These are phyloP conservation scores for Zaprionus capensis DNA, from an alignment of 1,140 invertebrate species.

Conservation along the genomic window DNA sequence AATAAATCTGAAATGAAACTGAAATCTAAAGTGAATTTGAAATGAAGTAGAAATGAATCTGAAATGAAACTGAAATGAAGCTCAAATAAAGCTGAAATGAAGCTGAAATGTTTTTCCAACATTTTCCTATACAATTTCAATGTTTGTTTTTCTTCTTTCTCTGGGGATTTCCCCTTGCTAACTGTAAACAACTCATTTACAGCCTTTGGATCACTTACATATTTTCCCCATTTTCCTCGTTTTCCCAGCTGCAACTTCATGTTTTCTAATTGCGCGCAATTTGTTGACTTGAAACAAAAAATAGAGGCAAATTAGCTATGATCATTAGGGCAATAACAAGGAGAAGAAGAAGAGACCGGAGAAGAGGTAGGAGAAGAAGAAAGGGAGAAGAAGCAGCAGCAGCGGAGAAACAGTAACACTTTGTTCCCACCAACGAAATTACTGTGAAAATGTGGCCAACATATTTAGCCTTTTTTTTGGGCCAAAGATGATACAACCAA, in stretches of 20 bases:
- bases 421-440: constrained; percentile 64
- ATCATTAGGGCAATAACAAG: constrained; percentile 58
- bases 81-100: too few relatives aligned
- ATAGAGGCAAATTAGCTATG: constrained; percentile 65
- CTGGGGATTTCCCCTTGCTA: constrained; percentile 6
- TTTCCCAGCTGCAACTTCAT: constrained; percentile 41
- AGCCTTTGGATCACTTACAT: constrained; percentile 41
- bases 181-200: constrained; percentile 52
- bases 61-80: too few relatives aligned
- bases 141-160: too few relatives aligned
- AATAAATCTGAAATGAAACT: too few relatives aligned
- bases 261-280: constrained; percentile 74
- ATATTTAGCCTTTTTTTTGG: constrained; percentile 4
- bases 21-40: too few relatives aligned
- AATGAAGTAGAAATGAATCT: too few relatives aligned
- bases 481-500: constrained; percentile 23
- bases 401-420: constrained; percentile 39
- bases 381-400: background rate
- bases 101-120: too few relatives aligned
- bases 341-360: background rate
- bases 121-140: too few relatives aligned
- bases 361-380: background rate
- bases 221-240: constrained; percentile 11
- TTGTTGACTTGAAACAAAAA: constrained; percentile 53
- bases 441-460: constrained; percentile 41